Evolutionary conservation across 2,797 vertebrate species (phyloP), one percentile per base, ranked within the genome.

Genomic region (Limosa lapponica): DNA sequence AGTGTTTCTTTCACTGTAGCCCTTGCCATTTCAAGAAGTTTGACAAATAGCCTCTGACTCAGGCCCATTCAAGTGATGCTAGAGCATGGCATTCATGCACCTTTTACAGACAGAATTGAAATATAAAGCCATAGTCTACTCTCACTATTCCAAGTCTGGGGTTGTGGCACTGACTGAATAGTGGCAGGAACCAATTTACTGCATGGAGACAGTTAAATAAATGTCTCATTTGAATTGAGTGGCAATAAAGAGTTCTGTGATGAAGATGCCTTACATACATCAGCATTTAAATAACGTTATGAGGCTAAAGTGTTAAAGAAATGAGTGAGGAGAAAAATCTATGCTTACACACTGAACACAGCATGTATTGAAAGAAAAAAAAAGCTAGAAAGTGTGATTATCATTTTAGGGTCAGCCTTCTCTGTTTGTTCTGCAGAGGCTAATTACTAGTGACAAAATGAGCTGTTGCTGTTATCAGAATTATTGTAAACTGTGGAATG

Each of bases 401-500:
- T 65, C 34, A 58, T 75, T 75, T 93, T 54, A 75, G 62, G 24
- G 37, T 72, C 77, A 87, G 18, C 17, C 11, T 77, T 71, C 48
- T 75, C 34, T 84, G 20, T 59, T 69, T 83, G 36, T 64, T 89
- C 87, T 85, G 51, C 52, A 67, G 73, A 16, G 27, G 48, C 66
- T 85, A 84, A 82, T 89, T 84, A 32, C 74, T 65, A 58, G 51
- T 51, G 73, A 82, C 13, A 90, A 90, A 93, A 93, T 62, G 75
- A 93, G 22, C 51, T 79, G 51, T 62, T 94, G 24, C 27, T 52
- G 22, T 55, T 84, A 48, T 39, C 8, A 54, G 58, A 84, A 71
- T 69, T 78, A 36, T 49, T 72, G 32, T 69, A 58, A 89, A 39
- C 13, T 48, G 23, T 32, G 9, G 16, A 67, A 73, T 22, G 4